Evolutionary conservation across 2,113 vertebrate genomes (phyloP), one percentile per base, ranked within the genome.

Genomic region (Dromas ardeola): DNA sequence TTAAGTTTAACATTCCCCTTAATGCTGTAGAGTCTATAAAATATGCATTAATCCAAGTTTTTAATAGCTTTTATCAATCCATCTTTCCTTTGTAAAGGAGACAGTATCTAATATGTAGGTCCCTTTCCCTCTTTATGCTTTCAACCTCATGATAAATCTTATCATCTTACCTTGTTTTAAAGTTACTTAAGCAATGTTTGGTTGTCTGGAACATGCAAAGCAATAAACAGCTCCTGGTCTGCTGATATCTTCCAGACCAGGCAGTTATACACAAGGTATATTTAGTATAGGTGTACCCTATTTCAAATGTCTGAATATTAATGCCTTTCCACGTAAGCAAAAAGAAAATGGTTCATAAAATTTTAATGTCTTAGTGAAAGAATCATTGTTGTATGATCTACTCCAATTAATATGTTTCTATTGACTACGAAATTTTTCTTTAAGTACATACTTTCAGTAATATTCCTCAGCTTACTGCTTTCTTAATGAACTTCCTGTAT

Each of bases 1-100:
- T 97, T 98, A 98, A 97, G 95, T 97, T 98, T 98, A 98, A 97
- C 98, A 94, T 98, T 98, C 94, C 93, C 53, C 67, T 94, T 98
- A 98, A 98, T 96, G 87, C 87, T 94, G 66, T 80, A 49, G 81
- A 98, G 87, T 98, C 93, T 96, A 98, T 98, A 98, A 98, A 98
- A 98, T 97, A 98, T 97, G 88, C 96, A 98, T 98, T 97, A 95
- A 97, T 98, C 97, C 66, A 42, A 97, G 92, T 95, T 98, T 98
- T 98, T 96, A 98, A 97, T 97, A 96, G 97, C 93, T 97, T 98
- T 97, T 97, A 96, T 97, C 95, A 96, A 97, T 96, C 83, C 50
- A 95, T 96, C 90, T 97, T 97, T 97, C 79, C 90, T 96, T 81
- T 97, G 86, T 93, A 96, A 95, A 96, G 90, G 90, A 96, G 94